Evolutionary conservation across 2,888 invertebrate genomes (phyloP), one percentile per base, ranked within the genome.

Genomic region (Dasypogon diadema): DNA sequence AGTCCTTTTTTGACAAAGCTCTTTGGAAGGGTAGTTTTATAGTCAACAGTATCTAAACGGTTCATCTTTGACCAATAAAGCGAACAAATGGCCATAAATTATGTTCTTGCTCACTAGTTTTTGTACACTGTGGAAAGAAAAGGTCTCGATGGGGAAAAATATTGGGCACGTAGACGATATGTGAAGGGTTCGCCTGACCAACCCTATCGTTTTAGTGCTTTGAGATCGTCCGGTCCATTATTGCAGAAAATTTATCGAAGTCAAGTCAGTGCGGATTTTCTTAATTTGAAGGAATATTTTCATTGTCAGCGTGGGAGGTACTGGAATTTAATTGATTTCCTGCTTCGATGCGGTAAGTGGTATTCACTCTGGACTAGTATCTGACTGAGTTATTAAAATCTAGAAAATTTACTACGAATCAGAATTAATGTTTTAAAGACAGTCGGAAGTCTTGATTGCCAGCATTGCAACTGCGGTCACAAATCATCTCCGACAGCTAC

Each of bases 11-110:
- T 54, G 54, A 55, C 56, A 34, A 21, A 56, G 73, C 37, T 22
- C 42, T 21, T 54, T 26, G 10, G 51, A 73, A 65, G 75, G 75
- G 75, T 75, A 63, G 60, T 75, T 75, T 75, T 68, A 75, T 75
- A 75, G 76, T 74, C 76, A 72, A 72, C 65, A 73, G 60, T 79
- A 79, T 79, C 79, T 79, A 79, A 79, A 79, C 78, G 78, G 78
- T 78, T 77, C 75, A 79, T 79, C 79, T 79, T 79, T 77, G 78
- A 75, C 77, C 79, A 79, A 79, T 79, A 79, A 79, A 79, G 65
- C 75, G 77, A 78, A 79, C 78, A 78, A 79, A 77, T 77, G 75
- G 54, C 73, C 77, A 79, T 79, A 79, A 79, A 79, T 79, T 78
- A 77, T 60, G 76, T 72, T 65, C 63, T 70, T 65, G 30, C 56